A percentile compares a stretch with the other conserved stretches of the same genome.
These are phyloP conservation scores for Chondrosia reniformis DNA, from an alignment of 37 sponge, comb jelly and placozoan species.

Conservation along the genomic window DNA sequence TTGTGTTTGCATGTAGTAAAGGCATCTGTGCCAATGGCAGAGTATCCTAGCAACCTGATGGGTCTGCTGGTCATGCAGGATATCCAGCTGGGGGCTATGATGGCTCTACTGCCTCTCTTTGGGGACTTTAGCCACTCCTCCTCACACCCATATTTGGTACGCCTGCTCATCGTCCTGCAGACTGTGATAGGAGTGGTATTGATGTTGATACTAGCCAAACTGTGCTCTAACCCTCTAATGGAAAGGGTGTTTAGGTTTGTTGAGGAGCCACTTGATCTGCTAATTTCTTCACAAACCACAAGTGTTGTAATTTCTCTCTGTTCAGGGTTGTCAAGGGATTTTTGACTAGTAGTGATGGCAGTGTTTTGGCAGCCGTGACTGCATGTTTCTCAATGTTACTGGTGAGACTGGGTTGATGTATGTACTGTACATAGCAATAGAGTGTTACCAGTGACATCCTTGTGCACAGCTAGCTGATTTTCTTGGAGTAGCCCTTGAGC, in stretches of 20 bases:
- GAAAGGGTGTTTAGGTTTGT: conserved; percentile 51
- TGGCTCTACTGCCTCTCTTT: conserved; percentile 76
- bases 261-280: neutral
- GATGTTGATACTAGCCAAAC: conserved; percentile 31
- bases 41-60: conserved; percentile 28
- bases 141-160: neutral
- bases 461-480: conserved; percentile 40
- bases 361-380: neutral
- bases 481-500: conserved; percentile 60
- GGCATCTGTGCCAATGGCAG: too few species aligned
- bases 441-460: too few species aligned
- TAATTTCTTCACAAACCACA: neutral
- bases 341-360: neutral
- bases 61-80: conserved; percentile 90
- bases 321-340: conserved; percentile 2
- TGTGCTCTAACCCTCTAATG: conserved; percentile 18
- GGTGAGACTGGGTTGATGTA: neutral
- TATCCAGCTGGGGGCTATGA: conserved; percentile 55
- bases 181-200: conserved; percentile 36
- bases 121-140: neutral
- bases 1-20: too few species aligned
- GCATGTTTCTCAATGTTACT: neutral
- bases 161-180: conserved; percentile 26
- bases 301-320: neutral
- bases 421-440: too few species aligned